Base-by-base conservation (phyloP, 2,888 invertebrate genomes). In the Trachelus tabidus region DNA sequence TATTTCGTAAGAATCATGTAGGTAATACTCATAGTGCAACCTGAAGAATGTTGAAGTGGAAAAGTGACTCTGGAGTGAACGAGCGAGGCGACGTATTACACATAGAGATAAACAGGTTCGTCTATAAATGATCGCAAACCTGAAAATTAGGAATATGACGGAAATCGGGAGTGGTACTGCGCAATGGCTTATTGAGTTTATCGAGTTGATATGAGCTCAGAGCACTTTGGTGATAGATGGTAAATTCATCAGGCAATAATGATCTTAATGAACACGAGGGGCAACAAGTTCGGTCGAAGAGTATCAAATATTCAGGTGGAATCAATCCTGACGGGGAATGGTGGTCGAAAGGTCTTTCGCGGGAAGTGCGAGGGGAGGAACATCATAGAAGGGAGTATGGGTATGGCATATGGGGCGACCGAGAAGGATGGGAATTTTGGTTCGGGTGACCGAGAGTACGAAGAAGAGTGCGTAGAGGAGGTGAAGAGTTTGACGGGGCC, bases 231-330 rank as follows among this genome's bases (percentile, higher is more conserved):
- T 33, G 71, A 73, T 76, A 75, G 76, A 82, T 80, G 82, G 82
- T 83, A 83, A 85, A 82, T 80, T 83, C 82, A 76, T 78, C 75
- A 77, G 75, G 77, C 84, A 87, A 89, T 90, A 90, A 90, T 87
- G 88, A 90, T 85, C 87, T 87, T 88, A 89, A 89, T 88, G 87
- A 89, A 88, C 84, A 81, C 68, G 80, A 82, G 78, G 84, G 85
- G 83, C 84, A 87, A 86, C 87, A 87, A 90, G 88, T 87, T 88
- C 81, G 83, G 84, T 81, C 84, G 84, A 77, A 81, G 75, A 82
- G 79, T 83, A 89, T 91, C 85, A 91, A 91, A 91, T 91, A 91
- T 91, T 91, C 90, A 91, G 84, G 83, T 85, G 87, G 88, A 90
- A 91, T 91, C 91, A 91, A 91, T 91, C 89, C 89, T 86, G 85